Evolutionary conservation across 2,797 vertebrate species (phyloP).

Genomic region (Catamblyrhynchus diadema): DNA sequence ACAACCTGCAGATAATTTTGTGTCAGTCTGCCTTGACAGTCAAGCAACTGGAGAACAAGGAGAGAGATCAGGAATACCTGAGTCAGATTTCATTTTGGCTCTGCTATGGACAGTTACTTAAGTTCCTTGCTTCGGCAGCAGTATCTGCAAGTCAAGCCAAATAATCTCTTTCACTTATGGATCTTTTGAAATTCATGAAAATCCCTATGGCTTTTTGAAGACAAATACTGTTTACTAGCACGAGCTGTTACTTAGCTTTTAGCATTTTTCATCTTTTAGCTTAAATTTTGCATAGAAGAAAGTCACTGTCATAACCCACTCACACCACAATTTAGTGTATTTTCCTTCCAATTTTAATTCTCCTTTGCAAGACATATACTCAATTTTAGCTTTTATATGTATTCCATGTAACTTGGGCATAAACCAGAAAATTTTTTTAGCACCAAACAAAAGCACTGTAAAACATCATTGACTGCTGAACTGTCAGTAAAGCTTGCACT

Average conservation of each 20-base stretch:
- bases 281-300: not conserved
- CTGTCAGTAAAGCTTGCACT: not conserved
- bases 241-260: not conserved
- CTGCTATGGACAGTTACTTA: not conserved
- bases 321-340: not conserved
- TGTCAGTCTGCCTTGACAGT: not conserved
- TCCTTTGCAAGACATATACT: not conserved
- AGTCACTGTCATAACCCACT: not conserved
- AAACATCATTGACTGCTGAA: not conserved
- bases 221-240: not conserved
- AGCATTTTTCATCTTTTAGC: not conserved
- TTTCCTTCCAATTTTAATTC: not conserved
- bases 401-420: not conserved
- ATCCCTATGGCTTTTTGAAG: not conserved
- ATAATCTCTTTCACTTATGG: not conserved
- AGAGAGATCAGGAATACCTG: not conserved
- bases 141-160: not conserved
- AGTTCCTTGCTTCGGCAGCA: not conserved
- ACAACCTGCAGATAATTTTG: not conserved
- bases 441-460: not conserved
- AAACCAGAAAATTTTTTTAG: not conserved
- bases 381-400: not conserved
- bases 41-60: not conserved
- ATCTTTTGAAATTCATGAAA: not conserved
- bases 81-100: not conserved